Base-by-base conservation (phyloP, 2,888 invertebrate species). In the Dasysyrphus albostriatus region DNA sequence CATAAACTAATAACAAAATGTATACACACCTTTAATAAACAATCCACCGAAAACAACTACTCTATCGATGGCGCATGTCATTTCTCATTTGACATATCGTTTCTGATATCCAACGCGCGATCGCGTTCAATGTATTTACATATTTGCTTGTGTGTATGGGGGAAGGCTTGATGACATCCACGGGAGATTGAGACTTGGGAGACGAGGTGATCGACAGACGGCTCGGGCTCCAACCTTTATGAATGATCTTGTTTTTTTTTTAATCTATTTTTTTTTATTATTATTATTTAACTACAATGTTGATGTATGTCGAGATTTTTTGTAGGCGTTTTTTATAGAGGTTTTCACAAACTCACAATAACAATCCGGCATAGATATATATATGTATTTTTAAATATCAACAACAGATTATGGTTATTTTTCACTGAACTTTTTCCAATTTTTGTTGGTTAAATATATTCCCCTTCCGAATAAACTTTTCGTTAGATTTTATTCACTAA, bases 1-100 rank as follows among this genome's bases (percentile, higher is more conserved):
- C 69, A 78, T 56, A 56, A 78, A 74, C n/a, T 54, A 78, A 74
- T 56, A 69, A 79, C 34, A 58, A 56, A 49, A 65, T 65, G 78
- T 82, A 65, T 47, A 88, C 88, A 88, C 89, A 89, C 89, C 89
- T 89, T 89, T 85, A 89, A 89, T 89, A 89, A 89, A 89, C 88
- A 89, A 89, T 88, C 85, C 88, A 78, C 85, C 74, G 65, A 78
- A 82, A 82, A 75, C 78, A 82, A 67, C 87, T 82, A 65, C 49
- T 65, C 44, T 67, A 87, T 88, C 81, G 88, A 89, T 81, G 88
- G 89, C 88, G 89, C 89, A 89, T 89, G 89, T 89, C 89, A 89
- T 78, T 88, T 87, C 83, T 76, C 88, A 69, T 88, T 88, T 89
- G 89, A 89, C 89, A 89, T 89, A 88, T 88, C 67, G 59, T 79